Evolutionary conservation across 2,113 vertebrate genomes (phyloP), one percentile per base, ranked within the genome.

Genomic region (Xerus inauris): DNA sequence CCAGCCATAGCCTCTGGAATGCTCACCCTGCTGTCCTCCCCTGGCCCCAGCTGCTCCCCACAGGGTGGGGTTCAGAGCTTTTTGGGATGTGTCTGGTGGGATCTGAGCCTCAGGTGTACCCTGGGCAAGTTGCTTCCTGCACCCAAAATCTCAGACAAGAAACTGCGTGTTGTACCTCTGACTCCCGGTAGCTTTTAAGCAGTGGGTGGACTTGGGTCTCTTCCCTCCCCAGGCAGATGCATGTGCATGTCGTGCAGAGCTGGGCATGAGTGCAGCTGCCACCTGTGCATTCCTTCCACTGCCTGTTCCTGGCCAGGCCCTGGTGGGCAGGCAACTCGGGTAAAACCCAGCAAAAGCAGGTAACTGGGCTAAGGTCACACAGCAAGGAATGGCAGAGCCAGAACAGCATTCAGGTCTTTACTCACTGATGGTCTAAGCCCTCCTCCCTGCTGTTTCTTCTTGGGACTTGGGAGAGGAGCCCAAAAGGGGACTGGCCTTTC

Each of bases 171-270:
- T 59, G 35, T 9, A 12, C 35, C 1, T 57, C 22, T 73, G 83
- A 42, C 40, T 45, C 77, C 47, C 0, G 1, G 32, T 26, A 22
- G 42, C 57, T 86, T 62, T 91, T n/a, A 51, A 49, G 88, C 59
- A 28, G 10, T 24, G 24, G 59, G 59, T 62, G 11, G 73, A 47
- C 17, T 79, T 12, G 59, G 49, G 3, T 81, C 73, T 69, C 26
- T 30, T n/a, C 77, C 24, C 20, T n/a, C 30, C n/a, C 28, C 20
- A 2, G 40, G 77, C 45, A 75, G 72, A 13, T 38, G 51, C 2
- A 22, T n/a, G 24, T 47, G 32, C n/a, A 20, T 30, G 79, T 57
- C 4, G 0, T 24, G 2, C 4, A 22, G 35, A 28, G 20, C 40
- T 81, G 59, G 65, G 8, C 8, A 16, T 71, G 20, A n/a, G 26